Evolutionary conservation across 2,888 invertebrate genomes (phyloP).

Genomic region (Allophyes oxyacanthae): DNA sequence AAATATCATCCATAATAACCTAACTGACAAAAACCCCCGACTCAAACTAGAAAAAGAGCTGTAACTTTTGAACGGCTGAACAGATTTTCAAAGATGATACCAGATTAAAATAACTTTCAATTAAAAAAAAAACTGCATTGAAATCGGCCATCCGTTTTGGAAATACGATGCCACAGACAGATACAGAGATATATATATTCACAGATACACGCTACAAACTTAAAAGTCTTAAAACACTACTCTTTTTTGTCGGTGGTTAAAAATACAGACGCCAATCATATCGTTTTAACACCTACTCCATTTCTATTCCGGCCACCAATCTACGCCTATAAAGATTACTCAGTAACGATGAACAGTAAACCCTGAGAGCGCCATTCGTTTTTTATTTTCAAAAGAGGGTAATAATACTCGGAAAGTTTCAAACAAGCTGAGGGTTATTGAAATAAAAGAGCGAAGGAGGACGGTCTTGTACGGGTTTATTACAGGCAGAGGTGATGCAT

Average conservation of each 20-base stretch:
- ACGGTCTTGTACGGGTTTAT: constrained; percentile 70
- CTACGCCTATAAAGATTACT: constrained; percentile 42
- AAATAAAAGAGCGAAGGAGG: constrained; percentile 75
- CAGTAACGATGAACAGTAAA: constrained; percentile 46
- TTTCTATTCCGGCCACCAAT: constrained; percentile 32
- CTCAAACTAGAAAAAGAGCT: no score
- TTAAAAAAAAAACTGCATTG: no score
- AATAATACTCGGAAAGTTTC: constrained; percentile 76
- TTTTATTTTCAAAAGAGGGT: constrained; percentile 68
- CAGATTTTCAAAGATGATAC: no score
- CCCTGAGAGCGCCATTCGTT: constrained; percentile 51
- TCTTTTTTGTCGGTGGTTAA: no score
- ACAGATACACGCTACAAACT: no score
- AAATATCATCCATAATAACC: neutral
- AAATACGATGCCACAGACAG: no score
- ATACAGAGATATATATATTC: no score
- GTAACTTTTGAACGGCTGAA: no score
- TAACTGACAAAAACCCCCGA: no score
- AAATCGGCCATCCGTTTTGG: no score
- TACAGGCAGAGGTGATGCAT: constrained; percentile 72
- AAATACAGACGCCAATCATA: constrained; percentile 37
- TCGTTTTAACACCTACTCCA: constrained; percentile 37
- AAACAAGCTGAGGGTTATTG: constrained; percentile 75
- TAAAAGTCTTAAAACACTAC: no score
- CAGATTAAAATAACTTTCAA: no score